Evolutionary conservation across 1,140 invertebrate species (phyloP).

Genomic region (Trichonephila clavipes): DNA sequence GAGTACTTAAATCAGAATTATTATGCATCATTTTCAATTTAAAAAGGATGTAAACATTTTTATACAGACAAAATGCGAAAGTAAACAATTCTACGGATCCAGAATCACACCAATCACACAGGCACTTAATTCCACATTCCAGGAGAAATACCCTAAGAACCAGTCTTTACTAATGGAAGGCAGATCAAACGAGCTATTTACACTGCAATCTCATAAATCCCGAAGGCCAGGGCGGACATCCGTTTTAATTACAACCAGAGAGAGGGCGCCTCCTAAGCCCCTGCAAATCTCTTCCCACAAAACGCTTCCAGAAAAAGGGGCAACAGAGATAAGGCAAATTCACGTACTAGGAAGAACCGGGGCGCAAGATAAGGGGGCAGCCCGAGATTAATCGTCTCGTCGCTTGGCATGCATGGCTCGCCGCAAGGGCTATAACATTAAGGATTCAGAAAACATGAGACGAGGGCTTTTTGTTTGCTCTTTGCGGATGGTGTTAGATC

Average conservation of each 20-base stretch:
- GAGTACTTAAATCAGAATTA: no score
- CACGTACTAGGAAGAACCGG: neutral
- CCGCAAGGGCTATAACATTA: neutral
- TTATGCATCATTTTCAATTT: no score
- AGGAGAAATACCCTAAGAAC: no score
- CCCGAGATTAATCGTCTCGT: neutral
- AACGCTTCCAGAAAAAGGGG: neutral
- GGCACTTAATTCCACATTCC: no score
- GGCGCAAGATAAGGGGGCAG: neutral
- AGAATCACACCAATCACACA: no score
- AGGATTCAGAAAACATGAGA: neutral
- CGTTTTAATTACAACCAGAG: conserved; percentile 16
- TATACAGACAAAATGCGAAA: no score
- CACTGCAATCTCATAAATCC: neutral
- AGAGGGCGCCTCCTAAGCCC: neutral
- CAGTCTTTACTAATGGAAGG: no score
- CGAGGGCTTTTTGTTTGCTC: neutral
- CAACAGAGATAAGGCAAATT: neutral
- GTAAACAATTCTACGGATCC: no score
- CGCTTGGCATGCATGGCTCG: conserved; percentile 6
- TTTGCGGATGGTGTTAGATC: neutral
- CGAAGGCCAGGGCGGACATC: neutral
- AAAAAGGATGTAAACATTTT: no score
- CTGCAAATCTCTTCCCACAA: neutral
- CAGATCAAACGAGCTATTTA: neutral